These are phyloP conservation scores for Myiothlypis coronata DNA, from an alignment of 2,797 vertebrate species.

Conservation along the genomic window DNA sequence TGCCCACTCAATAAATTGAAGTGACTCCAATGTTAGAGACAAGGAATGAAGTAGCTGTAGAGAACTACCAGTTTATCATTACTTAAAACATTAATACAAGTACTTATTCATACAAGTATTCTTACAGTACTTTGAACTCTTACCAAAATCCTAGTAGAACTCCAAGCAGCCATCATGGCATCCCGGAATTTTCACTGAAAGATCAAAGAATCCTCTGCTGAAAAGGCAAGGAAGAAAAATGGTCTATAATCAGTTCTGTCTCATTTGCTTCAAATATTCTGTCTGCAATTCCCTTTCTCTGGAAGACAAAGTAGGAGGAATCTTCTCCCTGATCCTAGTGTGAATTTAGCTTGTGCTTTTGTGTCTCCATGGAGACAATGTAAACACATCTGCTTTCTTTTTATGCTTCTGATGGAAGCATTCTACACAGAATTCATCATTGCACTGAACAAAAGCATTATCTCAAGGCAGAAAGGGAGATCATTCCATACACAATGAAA, in stretches of 20 bases:
- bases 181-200: not conserved
- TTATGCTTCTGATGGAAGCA: constrained; percentile 49
- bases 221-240: not conserved
- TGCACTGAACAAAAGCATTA: constrained; percentile 9
- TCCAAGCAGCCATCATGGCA: not conserved
- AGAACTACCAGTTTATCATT: not conserved
- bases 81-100: not conserved
- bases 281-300: not conserved
- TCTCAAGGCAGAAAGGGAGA: not conserved
- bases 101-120: not conserved
- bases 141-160: not conserved
- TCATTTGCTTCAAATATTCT: constrained; percentile 28
- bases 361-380: constrained; percentile 71
- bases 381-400: constrained; percentile 76
- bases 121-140: not conserved
- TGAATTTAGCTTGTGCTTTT: constrained; percentile 49
- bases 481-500: not conserved
- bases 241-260: constrained; percentile 3
- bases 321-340: not conserved
- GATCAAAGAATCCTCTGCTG: not conserved
- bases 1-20: not conserved
- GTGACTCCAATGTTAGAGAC: not conserved
- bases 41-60: not conserved
- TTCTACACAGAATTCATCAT: constrained; percentile 33
- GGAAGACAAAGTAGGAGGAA: constrained; percentile 50